Evolutionary conservation across 2,888 invertebrate species (phyloP).

Genomic region (Dermolepida albohirtum): DNA sequence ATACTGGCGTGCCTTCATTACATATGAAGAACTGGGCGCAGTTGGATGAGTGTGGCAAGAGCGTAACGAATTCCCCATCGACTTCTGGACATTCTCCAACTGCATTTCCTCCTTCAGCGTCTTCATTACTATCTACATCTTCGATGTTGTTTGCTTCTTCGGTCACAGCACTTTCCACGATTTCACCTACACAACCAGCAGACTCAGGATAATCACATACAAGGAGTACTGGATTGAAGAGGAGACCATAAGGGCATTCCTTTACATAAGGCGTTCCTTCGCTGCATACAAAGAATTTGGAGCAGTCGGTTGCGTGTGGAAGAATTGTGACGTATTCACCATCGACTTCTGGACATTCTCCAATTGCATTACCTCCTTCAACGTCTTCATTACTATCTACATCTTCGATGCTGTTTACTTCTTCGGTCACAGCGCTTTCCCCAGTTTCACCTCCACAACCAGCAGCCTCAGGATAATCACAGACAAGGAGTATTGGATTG

Average conservation of each 20-base stretch:
- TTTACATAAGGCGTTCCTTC: slow-evolving; percentile 22
- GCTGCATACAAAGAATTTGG: slow-evolving; percentile 23
- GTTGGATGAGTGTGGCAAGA: no score
- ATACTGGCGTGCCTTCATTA: neutral
- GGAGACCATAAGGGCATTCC: slow-evolving; percentile 34
- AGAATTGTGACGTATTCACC: slow-evolving; percentile 9
- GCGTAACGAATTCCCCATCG: no score
- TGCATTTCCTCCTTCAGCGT: no score
- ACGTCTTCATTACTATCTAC: neutral
- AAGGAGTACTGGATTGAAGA: slow-evolving; percentile 37
- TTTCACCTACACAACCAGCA: slow-evolving; percentile 26
- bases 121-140: no score
- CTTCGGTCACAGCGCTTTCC: neutral
- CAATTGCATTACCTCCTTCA: neutral
- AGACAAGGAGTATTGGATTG: slow-evolving; percentile 37
- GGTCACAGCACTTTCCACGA: neutral
- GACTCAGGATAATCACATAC: slow-evolving; percentile 41
- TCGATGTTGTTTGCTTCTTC: no score
- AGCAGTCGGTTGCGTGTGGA: slow-evolving; percentile 13
- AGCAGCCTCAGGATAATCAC: slow-evolving; percentile 40
- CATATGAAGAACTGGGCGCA: neutral
- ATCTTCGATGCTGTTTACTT: no score
- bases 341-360: slow-evolving; percentile 29
- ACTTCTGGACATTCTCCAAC: no score
- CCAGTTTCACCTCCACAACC: slow-evolving; percentile 13